A percentile compares a stretch with the other conserved stretches of the same genome.
Conservation (phyloP, 2,888 invertebrate species). For the Patella caerulea region DNA sequence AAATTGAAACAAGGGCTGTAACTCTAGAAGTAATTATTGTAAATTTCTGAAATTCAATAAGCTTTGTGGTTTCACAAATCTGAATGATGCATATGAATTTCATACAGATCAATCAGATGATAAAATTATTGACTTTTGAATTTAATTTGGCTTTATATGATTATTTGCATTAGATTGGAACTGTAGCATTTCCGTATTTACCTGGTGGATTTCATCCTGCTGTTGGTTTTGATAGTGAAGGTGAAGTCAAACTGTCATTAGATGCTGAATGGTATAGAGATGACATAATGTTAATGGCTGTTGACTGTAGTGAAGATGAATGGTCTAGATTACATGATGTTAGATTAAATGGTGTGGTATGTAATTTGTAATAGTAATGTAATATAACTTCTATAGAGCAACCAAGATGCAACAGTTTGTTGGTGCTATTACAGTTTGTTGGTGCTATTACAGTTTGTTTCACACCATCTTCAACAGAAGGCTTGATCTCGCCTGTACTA, state of each 20-base stretch:
- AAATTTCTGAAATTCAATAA: too few species aligned
- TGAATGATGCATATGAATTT: too few species aligned
- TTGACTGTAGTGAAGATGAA: conserved; percentile 74
- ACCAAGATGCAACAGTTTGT: too few species aligned
- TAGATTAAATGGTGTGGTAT: conserved; percentile 72
- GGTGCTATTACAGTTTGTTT: too few species aligned
- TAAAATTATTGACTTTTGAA: not conserved
- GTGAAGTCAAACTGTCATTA: conserved; percentile 69
- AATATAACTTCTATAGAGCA: too few species aligned
- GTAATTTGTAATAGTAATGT: conserved; percentile 22
- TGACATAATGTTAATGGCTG: conserved; percentile 73
- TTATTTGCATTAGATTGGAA: conserved; percentile 56
- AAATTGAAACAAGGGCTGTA: not conserved
- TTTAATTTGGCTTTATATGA: not conserved
- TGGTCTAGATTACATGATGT: conserved; percentile 74
- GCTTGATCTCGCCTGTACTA: too few species aligned
- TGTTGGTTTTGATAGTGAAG: conserved; percentile 72
- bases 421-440: too few species aligned
- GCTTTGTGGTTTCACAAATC: too few species aligned
- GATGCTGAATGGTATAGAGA: conserved; percentile 70
- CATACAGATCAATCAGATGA: not conserved
- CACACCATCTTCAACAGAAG: too few species aligned
- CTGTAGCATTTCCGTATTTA: conserved; percentile 56
- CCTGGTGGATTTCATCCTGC: conserved; percentile 72
- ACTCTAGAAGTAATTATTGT: too few species aligned